Evolutionary conservation across 2,888 invertebrate genomes (phyloP), one percentile per base, ranked within the genome.

Genomic region (Callyntrura sp.): DNA sequence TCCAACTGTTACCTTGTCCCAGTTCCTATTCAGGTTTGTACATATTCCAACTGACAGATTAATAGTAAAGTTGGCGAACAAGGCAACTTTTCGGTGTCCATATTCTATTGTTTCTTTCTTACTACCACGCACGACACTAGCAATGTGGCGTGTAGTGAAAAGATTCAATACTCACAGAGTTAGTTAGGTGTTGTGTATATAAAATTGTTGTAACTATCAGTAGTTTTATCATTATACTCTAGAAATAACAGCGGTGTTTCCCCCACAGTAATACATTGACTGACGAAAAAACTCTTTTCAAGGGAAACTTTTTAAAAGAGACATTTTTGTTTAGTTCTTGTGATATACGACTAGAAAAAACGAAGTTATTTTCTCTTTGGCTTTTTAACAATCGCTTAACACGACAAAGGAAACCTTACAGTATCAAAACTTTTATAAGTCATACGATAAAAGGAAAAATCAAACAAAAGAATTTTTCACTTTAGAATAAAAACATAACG

Each of bases 391-490:
- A 76, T 48, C 14, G 55, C n/a, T 2, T 4, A 23, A 62, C 20
- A 62, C 48, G 20, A 48, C 73, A 48, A 4, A 48, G 23, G 12
- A 5, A 23, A 62, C n/a, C n/a, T 35, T 35, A 35, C 35, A 6
- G 35, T 35, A 62, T 23, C 12, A 23, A 82, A 82, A 65, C 43
- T 62, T 62, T 79, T 28, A 8, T 60, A 23, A 23, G 20, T 23
- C 45, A 73, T 45, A 45, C 0, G 43, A n/a, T 48, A 45, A 73
- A 83, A 57, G 28, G 57, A 57, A 79, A 25, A 83, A 65, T 51
- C 82, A 83, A 83, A 83, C 83, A 83, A 83, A 83, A 68, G 51
- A 11, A 60, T 62, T 60, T 81, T 81, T 62, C 2, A 28, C 57
- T 79, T 9, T 79, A 14, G 28, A 65, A 9, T 28, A 28, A 65